Evolutionary conservation across 2,113 vertebrate species (phyloP).

Genomic region (Charina bottae): DNA sequence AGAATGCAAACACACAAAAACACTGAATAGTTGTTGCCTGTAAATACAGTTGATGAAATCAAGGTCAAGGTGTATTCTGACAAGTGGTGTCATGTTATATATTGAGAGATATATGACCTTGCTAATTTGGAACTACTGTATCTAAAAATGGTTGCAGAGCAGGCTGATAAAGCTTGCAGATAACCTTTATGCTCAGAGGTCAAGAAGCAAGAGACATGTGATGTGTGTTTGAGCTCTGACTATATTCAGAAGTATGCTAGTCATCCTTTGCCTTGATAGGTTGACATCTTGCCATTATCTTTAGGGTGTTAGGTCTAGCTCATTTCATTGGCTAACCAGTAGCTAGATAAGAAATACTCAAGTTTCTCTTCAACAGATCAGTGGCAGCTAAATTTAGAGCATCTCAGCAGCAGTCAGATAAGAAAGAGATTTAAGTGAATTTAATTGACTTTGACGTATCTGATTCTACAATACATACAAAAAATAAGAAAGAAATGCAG

Average conservation of each 20-base stretch:
- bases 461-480: constrained; percentile 19
- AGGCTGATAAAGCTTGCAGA: constrained; percentile 22
- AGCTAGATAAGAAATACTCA: constrained; percentile 65
- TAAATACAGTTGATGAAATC: background rate
- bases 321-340: constrained; percentile 60
- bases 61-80: constrained; percentile 6
- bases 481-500: background rate
- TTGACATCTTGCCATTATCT: constrained; percentile 69
- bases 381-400: constrained; percentile 81
- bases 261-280: constrained; percentile 53
- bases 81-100: constrained; percentile 1
- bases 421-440: constrained; percentile 47
- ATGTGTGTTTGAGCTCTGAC: constrained; percentile 41
- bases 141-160: constrained; percentile 23
- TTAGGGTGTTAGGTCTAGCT: constrained; percentile 62
- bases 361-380: constrained; percentile 78
- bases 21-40: background rate
- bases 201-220: constrained; percentile 44
- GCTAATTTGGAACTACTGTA: constrained; percentile 24
- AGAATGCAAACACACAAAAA: background rate
- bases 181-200: constrained; percentile 29
- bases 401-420: constrained; percentile 45
- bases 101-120: constrained; percentile 26
- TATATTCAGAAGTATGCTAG: constrained; percentile 63
- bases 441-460: constrained; percentile 34